Evolutionary conservation across 1,140 invertebrate genomes (phyloP), one percentile per base, ranked within the genome.

Genomic region (Zaprionus africanus): DNA sequence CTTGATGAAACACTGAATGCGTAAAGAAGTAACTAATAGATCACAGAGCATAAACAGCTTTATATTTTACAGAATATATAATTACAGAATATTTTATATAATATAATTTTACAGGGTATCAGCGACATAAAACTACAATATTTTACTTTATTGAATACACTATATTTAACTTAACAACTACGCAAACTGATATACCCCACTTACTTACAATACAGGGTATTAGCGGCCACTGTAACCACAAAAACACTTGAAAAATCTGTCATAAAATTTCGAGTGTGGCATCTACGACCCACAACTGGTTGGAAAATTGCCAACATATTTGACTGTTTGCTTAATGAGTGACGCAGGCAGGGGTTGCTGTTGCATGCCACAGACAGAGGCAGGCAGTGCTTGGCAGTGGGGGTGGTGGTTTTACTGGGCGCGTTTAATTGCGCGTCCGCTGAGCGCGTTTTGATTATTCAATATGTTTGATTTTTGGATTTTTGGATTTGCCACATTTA

Each of bases 401-500:
- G 58, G 51, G 54, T 57, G 38, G 24, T n/a, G 15, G 15, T 1
- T 0, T 15, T 31, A 26, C 5, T 4, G 61, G 26, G 54, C 31
- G 65, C 54, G 80, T 79, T 46, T 61, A 26, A 36, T 43, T 36
- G 51, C 59, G 53, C 31, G 28, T 49, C 63, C 56, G 51, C 38
- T 34, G 56, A 41, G 46, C 61, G 28, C 43, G 34, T 66, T 66
- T 88, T 91, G 90, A 91, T 91, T 91, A 91, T 78, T 91, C 90
- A 91, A 91, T 91, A 91, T 91, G 90, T 78, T 91, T 91, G 76
- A 88, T 91, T 91, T 91, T 71, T 66, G 63, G 78, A 79, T 76
- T 72, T 77, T 71, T 66, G 63, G 78, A 79, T 76, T 72, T 77
- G 56, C 71, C 71, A 74, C 84, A 79, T 78, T 72, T 77, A 59